Percentiles rank a stretch among this genome's conserved stretches.
These are phyloP conservation scores for Chaetorhynchus papuensis DNA, from an alignment of 2,113 vertebrate species.

Conservation along the genomic window DNA sequence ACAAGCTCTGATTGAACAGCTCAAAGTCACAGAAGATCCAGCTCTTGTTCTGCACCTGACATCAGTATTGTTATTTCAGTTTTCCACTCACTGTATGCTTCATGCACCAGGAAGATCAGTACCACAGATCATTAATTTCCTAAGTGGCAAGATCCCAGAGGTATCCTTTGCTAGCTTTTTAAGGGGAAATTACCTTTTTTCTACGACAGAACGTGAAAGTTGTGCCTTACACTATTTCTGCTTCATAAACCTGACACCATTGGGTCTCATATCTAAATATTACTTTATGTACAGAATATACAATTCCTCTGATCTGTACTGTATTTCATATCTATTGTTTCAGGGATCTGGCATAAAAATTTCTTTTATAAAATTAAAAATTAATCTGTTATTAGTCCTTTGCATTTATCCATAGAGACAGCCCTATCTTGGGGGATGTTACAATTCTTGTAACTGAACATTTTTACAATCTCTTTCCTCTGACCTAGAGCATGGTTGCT, in stretches of 20 bases:
- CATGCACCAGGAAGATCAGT: slow-evolving; percentile 95
- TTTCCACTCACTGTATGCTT: slow-evolving; percentile 86
- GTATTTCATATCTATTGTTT: not conserved
- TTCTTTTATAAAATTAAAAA: not conserved
- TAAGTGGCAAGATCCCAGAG: slow-evolving; percentile 81
- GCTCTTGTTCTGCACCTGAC: slow-evolving; percentile 91
- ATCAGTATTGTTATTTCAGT: slow-evolving; percentile 89
- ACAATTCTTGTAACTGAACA: not conserved
- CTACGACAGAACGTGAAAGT: not conserved
- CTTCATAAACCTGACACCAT: not conserved
- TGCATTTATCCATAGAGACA: not conserved
- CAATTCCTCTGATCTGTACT: not conserved
- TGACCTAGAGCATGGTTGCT: not conserved
- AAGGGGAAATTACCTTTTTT: not conserved
- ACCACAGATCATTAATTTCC: slow-evolving; percentile 86
- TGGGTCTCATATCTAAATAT: not conserved
- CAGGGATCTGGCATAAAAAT: not conserved
- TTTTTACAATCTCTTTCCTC: not conserved
- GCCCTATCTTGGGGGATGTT: not conserved
- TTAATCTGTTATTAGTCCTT: not conserved
- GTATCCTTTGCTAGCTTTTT: slow-evolving; percentile 63
- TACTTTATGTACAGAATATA: not conserved
- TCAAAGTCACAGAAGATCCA: slow-evolving; percentile 89
- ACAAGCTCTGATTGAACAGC: slow-evolving; percentile 87
- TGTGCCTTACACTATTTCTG: not conserved